Conservation (phyloP, 2,113 vertebrate species). For the Pangasianodon hypophthalmus region DNA sequence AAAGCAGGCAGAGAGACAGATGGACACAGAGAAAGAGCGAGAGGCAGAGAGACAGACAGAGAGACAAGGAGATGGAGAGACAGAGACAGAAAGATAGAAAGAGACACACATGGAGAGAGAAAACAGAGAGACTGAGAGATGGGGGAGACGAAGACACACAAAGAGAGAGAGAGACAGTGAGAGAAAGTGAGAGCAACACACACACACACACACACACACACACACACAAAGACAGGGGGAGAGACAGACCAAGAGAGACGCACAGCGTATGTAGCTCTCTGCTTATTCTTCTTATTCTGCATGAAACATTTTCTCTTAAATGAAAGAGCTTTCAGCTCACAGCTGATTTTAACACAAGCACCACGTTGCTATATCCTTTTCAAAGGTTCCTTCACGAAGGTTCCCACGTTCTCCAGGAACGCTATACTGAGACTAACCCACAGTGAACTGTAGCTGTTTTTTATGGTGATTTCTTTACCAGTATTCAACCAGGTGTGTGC, state of each 20-base stretch:
- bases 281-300: background rate
- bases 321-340: background rate
- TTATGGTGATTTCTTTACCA: background rate
- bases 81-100: background rate
- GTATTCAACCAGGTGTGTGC: constrained; percentile 4
- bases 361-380: background rate
- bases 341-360: background rate
- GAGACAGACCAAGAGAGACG: background rate
- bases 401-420: background rate
- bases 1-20: background rate
- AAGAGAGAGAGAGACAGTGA: background rate
- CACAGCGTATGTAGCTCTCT: background rate
- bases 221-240: background rate
- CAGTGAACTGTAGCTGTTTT: background rate
- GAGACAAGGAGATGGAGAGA: background rate
- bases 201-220: background rate
- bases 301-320: background rate
- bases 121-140: background rate
- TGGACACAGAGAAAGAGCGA: background rate
- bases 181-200: background rate
- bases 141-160: background rate
- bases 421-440: background rate
- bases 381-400: background rate
- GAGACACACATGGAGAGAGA: background rate
- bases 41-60: background rate